Conservation (phyloP, 2,888 invertebrate genomes). For the Pedicia rivosa region DNA sequence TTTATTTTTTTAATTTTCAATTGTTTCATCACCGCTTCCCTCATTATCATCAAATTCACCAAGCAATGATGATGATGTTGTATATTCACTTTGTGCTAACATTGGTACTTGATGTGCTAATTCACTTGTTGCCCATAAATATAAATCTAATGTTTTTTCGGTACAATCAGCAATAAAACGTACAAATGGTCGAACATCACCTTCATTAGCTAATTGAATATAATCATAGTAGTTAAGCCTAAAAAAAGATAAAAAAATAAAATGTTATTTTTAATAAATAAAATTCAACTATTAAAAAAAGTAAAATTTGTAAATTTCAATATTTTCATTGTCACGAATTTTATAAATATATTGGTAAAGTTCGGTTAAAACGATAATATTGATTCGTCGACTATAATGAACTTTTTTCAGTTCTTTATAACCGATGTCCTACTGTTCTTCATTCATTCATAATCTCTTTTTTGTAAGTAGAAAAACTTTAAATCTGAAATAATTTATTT, state of each 20-base stretch:
- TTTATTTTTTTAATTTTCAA: not conserved
- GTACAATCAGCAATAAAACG: slow-evolving; percentile 91
- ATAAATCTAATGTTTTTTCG: slow-evolving; percentile 74
- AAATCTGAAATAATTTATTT: no score
- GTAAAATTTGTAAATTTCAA: no score
- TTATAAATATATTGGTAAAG: no score
- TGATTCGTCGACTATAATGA: no score
- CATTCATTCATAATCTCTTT: no score
- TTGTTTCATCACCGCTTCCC: slow-evolving; percentile 1
- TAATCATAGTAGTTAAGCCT: slow-evolving; percentile 76
- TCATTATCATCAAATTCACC: slow-evolving; percentile 6
- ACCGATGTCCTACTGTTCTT: no score
- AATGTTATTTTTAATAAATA: slow-evolving; percentile 1
- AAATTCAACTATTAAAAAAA: no score
- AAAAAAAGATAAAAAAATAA: slow-evolving; percentile 8
- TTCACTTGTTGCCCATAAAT: slow-evolving; percentile 68
- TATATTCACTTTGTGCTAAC: slow-evolving; percentile 30
- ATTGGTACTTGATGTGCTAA: slow-evolving; percentile 51
- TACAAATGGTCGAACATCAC: slow-evolving; percentile 89
- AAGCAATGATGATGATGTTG: slow-evolving; percentile 7
- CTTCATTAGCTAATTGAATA: slow-evolving; percentile 80
- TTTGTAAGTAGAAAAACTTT: no score
- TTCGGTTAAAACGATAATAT: no score
- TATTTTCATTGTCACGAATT: no score
- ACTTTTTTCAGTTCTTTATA: no score